Evolutionary conservation across 2,797 vertebrate genomes (phyloP).

Genomic region (Gadopsis bispinosus): DNA sequence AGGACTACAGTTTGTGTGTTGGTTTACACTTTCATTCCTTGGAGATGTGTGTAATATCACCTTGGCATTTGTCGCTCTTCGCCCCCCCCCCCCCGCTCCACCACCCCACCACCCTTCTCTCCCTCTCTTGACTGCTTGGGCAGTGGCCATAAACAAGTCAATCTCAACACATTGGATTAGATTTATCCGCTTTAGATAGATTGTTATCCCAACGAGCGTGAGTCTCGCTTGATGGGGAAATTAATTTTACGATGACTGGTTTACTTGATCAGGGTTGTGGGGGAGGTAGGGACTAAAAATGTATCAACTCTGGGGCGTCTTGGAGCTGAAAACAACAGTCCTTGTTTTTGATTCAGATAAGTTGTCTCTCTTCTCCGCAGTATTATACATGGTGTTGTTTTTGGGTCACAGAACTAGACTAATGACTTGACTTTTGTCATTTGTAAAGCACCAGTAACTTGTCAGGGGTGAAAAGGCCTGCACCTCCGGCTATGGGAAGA

Average conservation of each 20-base stretch:
- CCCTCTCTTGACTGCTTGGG: conserved; percentile 73
- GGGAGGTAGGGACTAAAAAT: conserved; percentile 62
- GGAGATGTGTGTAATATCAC: conserved; percentile 71
- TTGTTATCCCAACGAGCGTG: conserved; percentile 78
- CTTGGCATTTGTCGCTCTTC: conserved; percentile 68
- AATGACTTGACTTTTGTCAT: conserved; percentile 74
- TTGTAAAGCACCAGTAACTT: conserved; percentile 70
- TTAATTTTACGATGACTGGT: conserved; percentile 85
- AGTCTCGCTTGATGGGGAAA: conserved; percentile 81
- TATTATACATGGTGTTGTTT: conserved; percentile 65
- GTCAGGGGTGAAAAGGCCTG: conserved; percentile 66
- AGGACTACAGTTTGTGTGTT: conserved; percentile 58
- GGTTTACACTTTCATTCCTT: conserved; percentile 67
- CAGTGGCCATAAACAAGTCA: conserved; percentile 81
- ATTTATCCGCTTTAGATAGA: conserved; percentile 85
- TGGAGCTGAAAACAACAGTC: conserved; percentile 57
- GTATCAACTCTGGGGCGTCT: conserved; percentile 55
- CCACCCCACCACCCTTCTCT: conserved; percentile 6
- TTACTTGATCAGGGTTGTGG: conserved; percentile 78
- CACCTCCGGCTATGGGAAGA: conserved; percentile 54
- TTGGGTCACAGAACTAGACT: conserved; percentile 61
- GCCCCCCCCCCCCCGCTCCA: neutral
- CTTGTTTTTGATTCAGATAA: conserved; percentile 62
- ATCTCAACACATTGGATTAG: conserved; percentile 82
- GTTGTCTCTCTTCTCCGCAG: conserved; percentile 39